Evolutionary conservation across 2,797 vertebrate species (phyloP).

Genomic region (Danio kyathit): DNA sequence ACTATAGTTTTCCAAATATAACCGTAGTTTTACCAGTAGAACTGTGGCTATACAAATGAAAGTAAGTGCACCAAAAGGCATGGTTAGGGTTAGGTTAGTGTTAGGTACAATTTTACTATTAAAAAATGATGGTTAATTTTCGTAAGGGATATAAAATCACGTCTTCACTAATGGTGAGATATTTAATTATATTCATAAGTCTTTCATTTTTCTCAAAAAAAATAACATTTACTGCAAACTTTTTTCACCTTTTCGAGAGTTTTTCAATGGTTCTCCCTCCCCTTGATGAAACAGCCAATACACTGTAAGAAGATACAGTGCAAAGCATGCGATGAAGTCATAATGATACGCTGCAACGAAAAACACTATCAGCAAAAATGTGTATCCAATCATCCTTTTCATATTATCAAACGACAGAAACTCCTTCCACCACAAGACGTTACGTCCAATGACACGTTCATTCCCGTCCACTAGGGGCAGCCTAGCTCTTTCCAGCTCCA

Average conservation of each 20-base stretch:
- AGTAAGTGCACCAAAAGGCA: too few species aligned
- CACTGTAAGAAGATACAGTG: constrained; percentile 89
- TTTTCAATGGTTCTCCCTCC: constrained; percentile 70
- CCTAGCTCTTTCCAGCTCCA: constrained; percentile 37
- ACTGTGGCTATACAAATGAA: too few species aligned
- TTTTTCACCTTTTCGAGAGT: constrained; percentile 5
- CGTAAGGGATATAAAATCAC: too few species aligned
- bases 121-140: too few species aligned
- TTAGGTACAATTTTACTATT: too few species aligned
- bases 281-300: constrained; percentile 87
- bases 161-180: too few species aligned
- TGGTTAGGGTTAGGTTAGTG: too few species aligned
- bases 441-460: constrained; percentile 57
- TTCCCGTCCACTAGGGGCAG: constrained; percentile 52
- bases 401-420: constrained; percentile 77
- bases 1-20: too few species aligned
- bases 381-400: constrained; percentile 79
- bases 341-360: constrained; percentile 86
- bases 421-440: constrained; percentile 69
- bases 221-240: constrained; percentile 3
- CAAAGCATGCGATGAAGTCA: constrained; percentile 91
- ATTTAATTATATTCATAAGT: too few species aligned
- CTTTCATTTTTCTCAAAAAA: neutral
- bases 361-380: constrained; percentile 86
- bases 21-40: too few species aligned